Evolutionary conservation across 2,113 vertebrate species (phyloP).

Genomic region (Cisticola juncidis): DNA sequence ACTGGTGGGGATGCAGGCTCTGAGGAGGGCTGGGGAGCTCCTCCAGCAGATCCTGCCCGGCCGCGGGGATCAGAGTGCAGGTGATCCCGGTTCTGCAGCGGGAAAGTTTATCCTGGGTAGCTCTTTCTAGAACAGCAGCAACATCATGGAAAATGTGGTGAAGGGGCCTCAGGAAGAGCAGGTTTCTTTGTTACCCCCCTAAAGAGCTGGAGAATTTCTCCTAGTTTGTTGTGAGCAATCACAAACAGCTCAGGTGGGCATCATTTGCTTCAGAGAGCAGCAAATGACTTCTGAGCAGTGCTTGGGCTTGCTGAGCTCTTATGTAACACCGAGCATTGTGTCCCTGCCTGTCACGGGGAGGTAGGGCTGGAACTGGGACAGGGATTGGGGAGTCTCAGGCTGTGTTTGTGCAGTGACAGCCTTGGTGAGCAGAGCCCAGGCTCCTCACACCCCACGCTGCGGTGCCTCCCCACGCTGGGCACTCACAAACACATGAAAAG

Average conservation of each 20-base stretch:
- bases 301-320: neutral
- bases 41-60: conserved; percentile 50
- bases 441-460: rapidly evolving
- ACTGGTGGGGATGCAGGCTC: conserved; percentile 47
- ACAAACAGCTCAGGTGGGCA: neutral
- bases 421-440: neutral
- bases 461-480: rapidly evolving
- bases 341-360: neutral
- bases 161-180: neutral
- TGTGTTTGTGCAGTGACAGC: neutral
- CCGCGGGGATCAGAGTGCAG: neutral
- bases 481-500: neutral
- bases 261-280: neutral
- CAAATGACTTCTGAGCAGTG: neutral
- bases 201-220: neutral
- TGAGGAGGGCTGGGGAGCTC: conserved; percentile 60
- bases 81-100: neutral
- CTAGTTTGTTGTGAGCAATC: neutral
- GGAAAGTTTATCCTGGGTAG: neutral
- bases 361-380: neutral
- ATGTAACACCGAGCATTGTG: neutral
- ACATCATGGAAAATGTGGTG: neutral
- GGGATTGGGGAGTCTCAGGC: neutral
- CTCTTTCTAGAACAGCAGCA: neutral
- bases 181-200: neutral